Conservation (phyloP, 2,797 vertebrate genomes). For the Ptychobarbus kaznakovi region DNA sequence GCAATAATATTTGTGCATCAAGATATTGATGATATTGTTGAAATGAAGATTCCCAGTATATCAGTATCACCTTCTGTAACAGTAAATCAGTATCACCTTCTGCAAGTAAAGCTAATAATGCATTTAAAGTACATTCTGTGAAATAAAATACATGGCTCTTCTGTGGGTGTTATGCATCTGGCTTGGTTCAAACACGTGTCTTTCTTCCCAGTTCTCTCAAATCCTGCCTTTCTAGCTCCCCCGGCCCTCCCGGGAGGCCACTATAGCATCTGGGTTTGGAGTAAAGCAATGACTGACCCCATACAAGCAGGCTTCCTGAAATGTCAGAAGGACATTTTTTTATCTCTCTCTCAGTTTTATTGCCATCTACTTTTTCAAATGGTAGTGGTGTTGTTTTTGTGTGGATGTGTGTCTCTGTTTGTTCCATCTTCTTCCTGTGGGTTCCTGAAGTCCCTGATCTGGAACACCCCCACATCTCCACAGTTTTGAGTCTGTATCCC, state of each 20-base stretch:
- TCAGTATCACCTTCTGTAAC: too few relatives aligned
- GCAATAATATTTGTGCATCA: too few relatives aligned
- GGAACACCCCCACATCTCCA: slow-evolving; percentile 33
- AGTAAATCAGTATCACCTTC: slow-evolving; percentile 53
- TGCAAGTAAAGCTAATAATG: slow-evolving; percentile 46
- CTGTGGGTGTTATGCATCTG: slow-evolving; percentile 54
- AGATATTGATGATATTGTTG: too few relatives aligned
- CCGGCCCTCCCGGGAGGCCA: slow-evolving; percentile 60
- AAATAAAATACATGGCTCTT: slow-evolving; percentile 37
- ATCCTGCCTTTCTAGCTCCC: slow-evolving; percentile 46
- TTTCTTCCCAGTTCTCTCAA: slow-evolving; percentile 57
- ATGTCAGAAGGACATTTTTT: slow-evolving; percentile 70
- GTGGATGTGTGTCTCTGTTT: slow-evolving; percentile 8
- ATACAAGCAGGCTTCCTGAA: slow-evolving; percentile 78
- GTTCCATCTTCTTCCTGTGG: slow-evolving; percentile 35
- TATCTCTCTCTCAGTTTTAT: slow-evolving; percentile 56
- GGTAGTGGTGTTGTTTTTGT: slow-evolving; percentile 34
- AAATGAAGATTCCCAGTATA: too few relatives aligned
- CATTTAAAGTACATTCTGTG: slow-evolving; percentile 43
- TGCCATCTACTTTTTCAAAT: slow-evolving; percentile 57
- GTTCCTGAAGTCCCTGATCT: slow-evolving; percentile 34
- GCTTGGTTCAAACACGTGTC: slow-evolving; percentile 48
- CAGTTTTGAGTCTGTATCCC: slow-evolving; percentile 18
- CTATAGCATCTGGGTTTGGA: slow-evolving; percentile 72
- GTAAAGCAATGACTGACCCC: slow-evolving; percentile 64